Evolutionary conservation across 2,113 vertebrate genomes (phyloP).

Genomic region (Dipodomys merriami): DNA sequence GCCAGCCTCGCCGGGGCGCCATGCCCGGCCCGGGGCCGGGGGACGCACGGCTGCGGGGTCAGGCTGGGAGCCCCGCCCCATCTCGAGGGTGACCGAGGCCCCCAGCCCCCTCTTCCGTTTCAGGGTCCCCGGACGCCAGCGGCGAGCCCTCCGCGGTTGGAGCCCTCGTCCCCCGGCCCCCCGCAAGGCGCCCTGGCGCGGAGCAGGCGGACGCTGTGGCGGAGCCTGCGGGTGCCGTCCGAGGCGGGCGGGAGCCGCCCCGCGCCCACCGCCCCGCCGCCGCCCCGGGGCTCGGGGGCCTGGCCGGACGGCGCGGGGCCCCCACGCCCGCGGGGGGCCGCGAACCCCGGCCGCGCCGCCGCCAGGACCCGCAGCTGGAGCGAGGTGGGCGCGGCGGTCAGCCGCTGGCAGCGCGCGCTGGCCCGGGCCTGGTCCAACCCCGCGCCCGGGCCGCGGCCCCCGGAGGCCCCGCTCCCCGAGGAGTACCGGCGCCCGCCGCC

Average conservation of each 20-base stretch:
- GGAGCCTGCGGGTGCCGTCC: slow-evolving; percentile 47
- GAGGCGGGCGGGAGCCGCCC: background rate
- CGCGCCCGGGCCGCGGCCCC: background rate
- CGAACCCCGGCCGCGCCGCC: background rate
- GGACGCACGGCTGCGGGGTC: no score
- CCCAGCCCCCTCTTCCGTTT: background rate
- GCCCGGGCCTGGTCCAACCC: background rate
- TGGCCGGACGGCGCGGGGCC: no score
- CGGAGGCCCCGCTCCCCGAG: slow-evolving; percentile 63
- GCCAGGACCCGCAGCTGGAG: slow-evolving; percentile 1
- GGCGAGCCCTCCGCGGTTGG: no score
- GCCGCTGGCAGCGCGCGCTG: background rate
- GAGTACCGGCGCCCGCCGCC: slow-evolving; percentile 87
- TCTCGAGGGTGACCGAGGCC: no score
- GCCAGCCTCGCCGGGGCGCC: no score
- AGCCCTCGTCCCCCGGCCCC: no score
- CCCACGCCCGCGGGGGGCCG: fast-evolving
- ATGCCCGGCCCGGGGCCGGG: no score
- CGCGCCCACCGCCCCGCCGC: no score
- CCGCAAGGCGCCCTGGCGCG: no score
- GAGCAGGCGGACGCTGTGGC: no score
- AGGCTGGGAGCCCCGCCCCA: background rate
- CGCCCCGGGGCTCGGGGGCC: background rate
- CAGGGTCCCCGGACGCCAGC: background rate
- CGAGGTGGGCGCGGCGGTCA: fast-evolving